Conservation (phyloP, 1,140 invertebrate genomes). For the Caenorhabditis brenneri region DNA sequence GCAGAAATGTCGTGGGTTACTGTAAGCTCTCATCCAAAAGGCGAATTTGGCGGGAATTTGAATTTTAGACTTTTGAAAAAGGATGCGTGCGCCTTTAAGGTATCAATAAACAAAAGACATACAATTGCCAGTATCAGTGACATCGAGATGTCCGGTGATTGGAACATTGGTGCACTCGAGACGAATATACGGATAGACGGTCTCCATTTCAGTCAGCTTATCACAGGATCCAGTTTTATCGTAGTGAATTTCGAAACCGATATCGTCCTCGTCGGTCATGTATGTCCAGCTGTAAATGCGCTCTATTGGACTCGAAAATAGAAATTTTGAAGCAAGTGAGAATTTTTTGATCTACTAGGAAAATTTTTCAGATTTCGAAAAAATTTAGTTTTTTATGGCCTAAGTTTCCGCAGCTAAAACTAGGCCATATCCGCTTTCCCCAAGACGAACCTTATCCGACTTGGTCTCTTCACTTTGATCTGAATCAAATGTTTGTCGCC, state of each 20-base stretch:
- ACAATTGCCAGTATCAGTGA: slow-evolving; percentile 67
- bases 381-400: neutral
- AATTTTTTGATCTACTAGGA: no score
- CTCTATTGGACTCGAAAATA: neutral
- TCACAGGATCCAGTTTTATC: slow-evolving; percentile 62
- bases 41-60: no score
- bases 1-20: no score
- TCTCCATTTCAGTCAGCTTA: slow-evolving; percentile 70
- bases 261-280: slow-evolving; percentile 70
- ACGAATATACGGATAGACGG: slow-evolving; percentile 69
- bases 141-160: slow-evolving; percentile 64
- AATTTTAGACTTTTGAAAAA: no score
- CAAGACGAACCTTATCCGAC: slow-evolving; percentile 61
- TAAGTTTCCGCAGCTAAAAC: neutral
- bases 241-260: slow-evolving; percentile 69
- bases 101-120: slow-evolving; percentile 48
- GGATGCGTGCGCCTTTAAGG: no score
- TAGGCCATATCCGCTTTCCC: neutral
- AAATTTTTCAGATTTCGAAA: neutral
- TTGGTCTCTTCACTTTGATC: slow-evolving; percentile 64
- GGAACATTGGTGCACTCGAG: slow-evolving; percentile 69
- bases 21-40: no score
- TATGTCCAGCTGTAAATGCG: slow-evolving; percentile 65
- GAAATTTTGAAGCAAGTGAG: neutral
- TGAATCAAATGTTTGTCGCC: slow-evolving; percentile 70